Conservation (phyloP, 2,797 vertebrate genomes). For the Hippocampus kuda region DNA sequence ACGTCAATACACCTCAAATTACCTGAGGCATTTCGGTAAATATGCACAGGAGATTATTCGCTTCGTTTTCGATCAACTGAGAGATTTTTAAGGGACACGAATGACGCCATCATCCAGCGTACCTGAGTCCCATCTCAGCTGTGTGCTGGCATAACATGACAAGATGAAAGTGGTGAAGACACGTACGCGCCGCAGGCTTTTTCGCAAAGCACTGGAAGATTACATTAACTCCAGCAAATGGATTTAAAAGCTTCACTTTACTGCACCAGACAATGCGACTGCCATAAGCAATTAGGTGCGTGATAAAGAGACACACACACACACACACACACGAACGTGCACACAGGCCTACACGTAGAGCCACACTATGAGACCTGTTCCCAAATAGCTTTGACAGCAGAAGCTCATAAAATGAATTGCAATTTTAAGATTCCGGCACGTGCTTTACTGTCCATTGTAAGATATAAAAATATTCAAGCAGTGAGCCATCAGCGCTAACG, state of each 20-base stretch:
- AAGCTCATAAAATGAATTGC: slow-evolving; percentile 24
- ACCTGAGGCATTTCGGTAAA: background rate
- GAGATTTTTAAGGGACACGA: background rate
- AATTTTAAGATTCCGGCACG: slow-evolving; percentile 20
- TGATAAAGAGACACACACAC: slow-evolving; percentile 31
- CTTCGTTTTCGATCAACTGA: background rate
- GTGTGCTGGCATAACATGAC: slow-evolving; percentile 13
- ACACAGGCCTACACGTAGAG: slow-evolving; percentile 16
- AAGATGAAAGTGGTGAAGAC: slow-evolving; percentile 30
- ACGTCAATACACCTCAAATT: background rate
- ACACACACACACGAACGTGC: background rate
- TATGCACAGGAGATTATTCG: background rate
- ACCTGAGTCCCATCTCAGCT: slow-evolving; percentile 11
- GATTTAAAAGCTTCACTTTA: slow-evolving; percentile 56
- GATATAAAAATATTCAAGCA: background rate
- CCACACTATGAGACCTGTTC: slow-evolving; percentile 24
- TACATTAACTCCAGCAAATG: slow-evolving; percentile 50
- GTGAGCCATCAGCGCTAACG: background rate
- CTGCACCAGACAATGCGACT: slow-evolving; percentile 46
- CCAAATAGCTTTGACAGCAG: slow-evolving; percentile 23
- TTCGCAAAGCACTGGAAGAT: slow-evolving; percentile 39
- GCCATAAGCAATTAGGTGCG: slow-evolving; percentile 50
- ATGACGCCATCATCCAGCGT: background rate
- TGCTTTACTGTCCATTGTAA: background rate
- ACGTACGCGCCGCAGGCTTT: slow-evolving; percentile 21